phyloP scores from a whole-genome alignment of 2,113 vertebrate genomes.

The Sporophila hypoxantha region DNA sequence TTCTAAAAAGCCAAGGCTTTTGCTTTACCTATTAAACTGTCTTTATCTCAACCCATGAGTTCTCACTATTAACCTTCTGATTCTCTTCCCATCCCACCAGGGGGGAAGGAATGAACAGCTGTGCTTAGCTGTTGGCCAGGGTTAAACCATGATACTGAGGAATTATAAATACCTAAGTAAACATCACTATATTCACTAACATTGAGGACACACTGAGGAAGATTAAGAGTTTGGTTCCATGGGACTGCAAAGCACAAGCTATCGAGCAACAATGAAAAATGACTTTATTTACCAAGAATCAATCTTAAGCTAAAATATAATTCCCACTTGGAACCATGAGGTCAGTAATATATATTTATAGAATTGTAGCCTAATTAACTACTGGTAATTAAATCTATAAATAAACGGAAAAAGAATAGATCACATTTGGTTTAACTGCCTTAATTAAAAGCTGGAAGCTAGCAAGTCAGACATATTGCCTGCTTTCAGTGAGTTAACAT shows the following conservation, averaged over 20 bases:
- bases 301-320: not conserved
- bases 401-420: not conserved
- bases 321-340: not conserved
- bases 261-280: not conserved
- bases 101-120: not conserved
- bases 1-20: not conserved
- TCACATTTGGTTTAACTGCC: not conserved
- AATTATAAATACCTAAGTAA: not conserved
- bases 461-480: not conserved
- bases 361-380: not conserved
- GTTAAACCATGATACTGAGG: not conserved
- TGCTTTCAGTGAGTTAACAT: not conserved
- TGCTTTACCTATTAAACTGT: not conserved
- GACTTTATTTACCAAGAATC: not conserved
- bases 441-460: conserved; percentile 8
- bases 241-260: not conserved
- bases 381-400: conserved; percentile 12
- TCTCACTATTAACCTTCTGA: not conserved
- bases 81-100: not conserved
- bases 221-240: not conserved
- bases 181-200: not conserved
- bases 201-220: not conserved
- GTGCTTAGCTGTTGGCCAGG: not conserved
- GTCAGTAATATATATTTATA: not conserved
- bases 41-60: not conserved